Base-by-base conservation (phyloP, 1,140 invertebrate genomes). In the Listronotus oregonensis region DNA sequence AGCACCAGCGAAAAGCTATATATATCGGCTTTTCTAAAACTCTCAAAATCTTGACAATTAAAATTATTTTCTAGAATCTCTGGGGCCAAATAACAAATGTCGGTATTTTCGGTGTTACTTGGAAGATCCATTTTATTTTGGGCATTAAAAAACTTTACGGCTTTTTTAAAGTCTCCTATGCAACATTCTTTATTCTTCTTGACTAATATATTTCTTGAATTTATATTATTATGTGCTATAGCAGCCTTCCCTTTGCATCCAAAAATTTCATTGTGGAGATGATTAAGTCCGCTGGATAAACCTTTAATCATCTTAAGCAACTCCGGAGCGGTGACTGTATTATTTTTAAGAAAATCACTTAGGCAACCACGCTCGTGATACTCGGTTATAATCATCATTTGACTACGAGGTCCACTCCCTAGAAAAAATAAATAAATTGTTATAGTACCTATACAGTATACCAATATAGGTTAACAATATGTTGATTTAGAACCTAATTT, bases 121-220 rank as follows among this genome's bases (percentile, higher is more conserved):
- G 90, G 89, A 71, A 91, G 89, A 74, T 93, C 90, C 43, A 93
- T 90, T 75, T 91, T 89, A 76, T 91, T 87, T 32, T 87, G 83
- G 63, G 92, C 90, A 66, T 90, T 89, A 58, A 91, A 85, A 77
- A 90, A 95, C 72, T 93, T 87, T 42, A 97, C 94, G 10, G 96
- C 95, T 55, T 97, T 82, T 1, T 95, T 95, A 78, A 98, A 96
- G 79, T 98, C 95, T 0, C 94, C 95, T 59, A 98, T 93, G 56
- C 91, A 95, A 79, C 95, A 96, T 73, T 94, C 90, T 0, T 93
- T 92, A 75, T 96, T 91, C 1, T 85, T 82, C 78, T 96, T 97
- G 0, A 98, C 94, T 17, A 98, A 82, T 67, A 98, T 96, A 78
- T 98, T 98, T 78, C 95, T 94, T 71, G 90, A 93, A 77, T 97